phyloP scores from a whole-genome alignment of 2,888 invertebrate species.

The Elysia crispata region DNA sequence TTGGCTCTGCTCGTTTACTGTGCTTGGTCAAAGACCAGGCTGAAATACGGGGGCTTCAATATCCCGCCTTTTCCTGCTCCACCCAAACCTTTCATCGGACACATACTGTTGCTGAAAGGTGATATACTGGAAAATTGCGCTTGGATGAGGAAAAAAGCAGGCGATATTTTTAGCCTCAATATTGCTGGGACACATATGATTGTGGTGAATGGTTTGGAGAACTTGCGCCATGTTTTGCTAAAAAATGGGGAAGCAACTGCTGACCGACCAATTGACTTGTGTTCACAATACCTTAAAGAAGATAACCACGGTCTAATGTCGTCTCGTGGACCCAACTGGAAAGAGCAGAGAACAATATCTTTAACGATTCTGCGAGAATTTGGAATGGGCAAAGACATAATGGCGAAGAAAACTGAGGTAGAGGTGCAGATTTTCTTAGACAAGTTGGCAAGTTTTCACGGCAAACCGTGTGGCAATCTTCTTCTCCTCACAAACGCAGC shows the following conservation, averaged over 20 bases:
- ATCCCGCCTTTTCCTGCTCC: slow-evolving; percentile 27
- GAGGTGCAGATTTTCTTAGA: slow-evolving; percentile 25
- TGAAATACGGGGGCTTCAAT: not conserved
- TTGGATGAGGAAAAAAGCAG: not conserved
- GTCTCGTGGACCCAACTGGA: slow-evolving; percentile 35
- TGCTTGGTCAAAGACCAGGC: too few relatives aligned
- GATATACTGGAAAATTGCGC: not conserved
- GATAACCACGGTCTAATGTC: slow-evolving; percentile 6
- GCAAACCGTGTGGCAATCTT: not conserved
- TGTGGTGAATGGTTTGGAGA: not conserved
- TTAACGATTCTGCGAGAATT: slow-evolving; percentile 36
- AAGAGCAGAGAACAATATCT: slow-evolving; percentile 38
- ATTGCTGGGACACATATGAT: not conserved
- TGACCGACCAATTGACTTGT: too few relatives aligned
- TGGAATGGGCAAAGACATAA: slow-evolving; percentile 44
- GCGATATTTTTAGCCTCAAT: slow-evolving; percentile 10
- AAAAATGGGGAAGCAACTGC: slow-evolving; percentile 19
- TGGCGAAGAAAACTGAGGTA: slow-evolving; percentile 43
- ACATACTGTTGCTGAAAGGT: not conserved
- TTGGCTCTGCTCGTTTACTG: not conserved
- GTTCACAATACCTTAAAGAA: slow-evolving; percentile 16
- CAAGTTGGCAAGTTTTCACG: not conserved
- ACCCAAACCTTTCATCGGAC: slow-evolving; percentile 21
- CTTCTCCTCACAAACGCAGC: not conserved
- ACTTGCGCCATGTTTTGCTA: slow-evolving; percentile 14